Evolutionary conservation across 2,113 vertebrate genomes (phyloP), one percentile per base, ranked within the genome.

Genomic region (Oostethus manadensis): DNA sequence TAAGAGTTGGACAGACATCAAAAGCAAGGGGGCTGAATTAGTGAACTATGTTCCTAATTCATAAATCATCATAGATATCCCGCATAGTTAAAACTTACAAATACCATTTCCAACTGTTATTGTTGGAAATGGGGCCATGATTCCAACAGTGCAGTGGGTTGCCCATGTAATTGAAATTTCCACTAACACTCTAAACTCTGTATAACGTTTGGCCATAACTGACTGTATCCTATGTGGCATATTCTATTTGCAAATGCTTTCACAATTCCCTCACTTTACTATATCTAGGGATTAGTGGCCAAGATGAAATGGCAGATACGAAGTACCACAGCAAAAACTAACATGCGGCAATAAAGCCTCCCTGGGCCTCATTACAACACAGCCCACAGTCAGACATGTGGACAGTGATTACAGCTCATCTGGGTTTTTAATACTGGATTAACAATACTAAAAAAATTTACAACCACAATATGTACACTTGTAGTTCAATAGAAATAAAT

Each of bases 341-440:
- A 76, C 68, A 66, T 72, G 75, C 54, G 15, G 53, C 65, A 55
- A 1, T 51, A 49, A 53, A 80, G 42, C 71, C 76, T 75, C 71
- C n/a, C 15, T 1, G 64, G 76, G 62, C 64, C 76, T 79, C 74
- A 85, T 84, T 84, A 83, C 70, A 70, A 61, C 47, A 69, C 21
- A 69, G 56, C 49, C 61, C 26, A 23, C 40, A 56, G 57, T 63
- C 66, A 69, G 50, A 60, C 46, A 29, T 20, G 35, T 17, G 58
- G 48, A 58, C 61, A 14, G 22, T 29, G 58, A 48, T 33, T 11
- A 57, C 21, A 14, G 42, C 44, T 54, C 29, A 53, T 43, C 20
- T 67, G 10, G 42, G 16, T 4, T 40, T 66, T 51, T 60, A 8
- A 50, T 26, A 26, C 23, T 5, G 5, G 2, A 26, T 26, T 26